phyloP scores from a whole-genome alignment of 2,113 vertebrate genomes.

The Misgurnus anguillicaudatus region DNA sequence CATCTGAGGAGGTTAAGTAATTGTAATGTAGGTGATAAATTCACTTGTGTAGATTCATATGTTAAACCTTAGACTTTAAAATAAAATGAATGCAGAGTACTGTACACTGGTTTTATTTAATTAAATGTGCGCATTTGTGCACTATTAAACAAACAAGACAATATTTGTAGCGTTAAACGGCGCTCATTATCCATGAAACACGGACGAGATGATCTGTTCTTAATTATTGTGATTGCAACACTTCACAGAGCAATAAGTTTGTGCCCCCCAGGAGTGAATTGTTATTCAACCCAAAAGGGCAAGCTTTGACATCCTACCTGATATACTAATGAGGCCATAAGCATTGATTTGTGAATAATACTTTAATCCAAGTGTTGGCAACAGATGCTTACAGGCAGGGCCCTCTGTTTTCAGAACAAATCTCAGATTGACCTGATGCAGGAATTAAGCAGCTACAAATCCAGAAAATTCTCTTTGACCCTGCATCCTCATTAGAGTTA shows the following conservation, averaged over 20 bases:
- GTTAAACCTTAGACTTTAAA: neutral
- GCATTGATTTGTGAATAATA: slow-evolving; percentile 33
- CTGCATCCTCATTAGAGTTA: neutral
- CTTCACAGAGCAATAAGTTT: slow-evolving; percentile 16
- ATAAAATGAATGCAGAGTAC: neutral
- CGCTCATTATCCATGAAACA: slow-evolving; percentile 4
- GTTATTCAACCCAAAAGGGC: slow-evolving; percentile 26
- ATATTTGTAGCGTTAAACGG: neutral
- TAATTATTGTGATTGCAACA: slow-evolving; percentile 22
- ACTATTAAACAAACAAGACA: slow-evolving; percentile 22
- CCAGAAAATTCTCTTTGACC: slow-evolving; percentile 25
- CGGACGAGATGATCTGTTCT: slow-evolving; percentile 1
- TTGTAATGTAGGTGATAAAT: neutral
- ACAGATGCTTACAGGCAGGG: slow-evolving; percentile 21
- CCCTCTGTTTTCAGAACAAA: slow-evolving; percentile 50
- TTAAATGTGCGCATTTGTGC: neutral
- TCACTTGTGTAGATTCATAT: neutral
- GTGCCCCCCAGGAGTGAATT: slow-evolving; percentile 1
- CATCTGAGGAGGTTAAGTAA: no score
- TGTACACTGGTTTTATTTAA: neutral
- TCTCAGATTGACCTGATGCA: slow-evolving; percentile 50
- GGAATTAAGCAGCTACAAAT: slow-evolving; percentile 48
- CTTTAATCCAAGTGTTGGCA: slow-evolving; percentile 37
- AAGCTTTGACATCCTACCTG: slow-evolving; percentile 27
- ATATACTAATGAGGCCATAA: slow-evolving; percentile 40